These are phyloP conservation scores for Archips crataeganus DNA, from an alignment of 2,888 invertebrate genomes.

Conservation along the genomic window DNA sequence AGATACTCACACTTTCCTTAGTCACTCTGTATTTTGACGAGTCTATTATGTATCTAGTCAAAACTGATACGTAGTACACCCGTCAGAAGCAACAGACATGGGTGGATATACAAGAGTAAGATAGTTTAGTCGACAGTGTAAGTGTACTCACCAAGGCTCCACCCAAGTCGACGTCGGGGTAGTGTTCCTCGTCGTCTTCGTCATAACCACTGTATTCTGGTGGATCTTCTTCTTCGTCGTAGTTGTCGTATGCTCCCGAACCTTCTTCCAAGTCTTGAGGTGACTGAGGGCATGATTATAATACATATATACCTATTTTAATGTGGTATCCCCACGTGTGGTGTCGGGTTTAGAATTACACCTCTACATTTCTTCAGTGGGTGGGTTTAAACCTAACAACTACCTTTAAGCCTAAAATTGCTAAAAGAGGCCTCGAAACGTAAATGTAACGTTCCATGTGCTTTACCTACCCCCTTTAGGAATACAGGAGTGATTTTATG, in stretches of 20 bases:
- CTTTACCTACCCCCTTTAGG: too few relatives aligned
- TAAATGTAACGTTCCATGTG: too few relatives aligned
- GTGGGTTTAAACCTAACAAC: too few relatives aligned
- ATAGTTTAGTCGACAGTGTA: conserved; percentile 3
- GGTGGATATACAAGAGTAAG: not conserved
- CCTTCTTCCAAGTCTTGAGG: conserved; percentile 66
- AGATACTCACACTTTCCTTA: conserved; percentile 28
- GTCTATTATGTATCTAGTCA: conserved; percentile 5
- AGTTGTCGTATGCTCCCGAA: conserved; percentile 73
- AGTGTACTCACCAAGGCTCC: conserved; percentile 63
- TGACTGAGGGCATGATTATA: conserved; percentile 47
- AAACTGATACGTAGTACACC: conserved; percentile 7
- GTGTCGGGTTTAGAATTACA: too few relatives aligned
- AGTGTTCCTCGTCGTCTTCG: conserved; percentile 65
- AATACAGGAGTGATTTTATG: too few relatives aligned
- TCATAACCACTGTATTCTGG: conserved; percentile 74
- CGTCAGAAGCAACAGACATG: not conserved
- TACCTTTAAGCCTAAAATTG: too few relatives aligned
- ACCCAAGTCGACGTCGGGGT: conserved; percentile 56
- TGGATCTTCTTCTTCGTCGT: conserved; percentile 76
- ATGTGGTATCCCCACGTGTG: not conserved
- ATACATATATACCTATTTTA: not conserved
- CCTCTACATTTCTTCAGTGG: too few relatives aligned
- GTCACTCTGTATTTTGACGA: conserved; percentile 7
- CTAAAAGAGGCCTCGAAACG: too few relatives aligned